Conservation (phyloP, 2,113 vertebrate species). For the Oryzias melastigma region DNA sequence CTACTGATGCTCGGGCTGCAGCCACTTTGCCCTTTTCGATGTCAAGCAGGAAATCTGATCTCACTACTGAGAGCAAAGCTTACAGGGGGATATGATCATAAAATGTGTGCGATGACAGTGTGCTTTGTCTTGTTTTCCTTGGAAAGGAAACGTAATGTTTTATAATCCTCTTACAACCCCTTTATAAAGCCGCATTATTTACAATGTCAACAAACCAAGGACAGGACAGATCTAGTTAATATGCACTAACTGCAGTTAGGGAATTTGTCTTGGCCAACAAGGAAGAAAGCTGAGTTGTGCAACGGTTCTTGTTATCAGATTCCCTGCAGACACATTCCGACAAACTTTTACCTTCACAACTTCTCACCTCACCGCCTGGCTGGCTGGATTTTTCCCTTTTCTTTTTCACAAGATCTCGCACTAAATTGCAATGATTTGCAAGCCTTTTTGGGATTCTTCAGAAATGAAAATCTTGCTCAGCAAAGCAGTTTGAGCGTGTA, state of each 20-base stretch:
- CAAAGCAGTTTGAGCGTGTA: no score
- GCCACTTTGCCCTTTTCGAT: neutral
- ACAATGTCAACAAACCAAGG: constrained; percentile 39
- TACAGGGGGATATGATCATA: constrained; percentile 16
- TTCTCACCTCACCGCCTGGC: neutral
- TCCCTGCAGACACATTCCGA: neutral
- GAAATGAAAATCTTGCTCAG: no score
- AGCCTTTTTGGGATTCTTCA: no score
- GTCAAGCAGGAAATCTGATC: constrained; percentile 28
- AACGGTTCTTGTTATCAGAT: constrained; percentile 20
- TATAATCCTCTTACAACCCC: constrained; percentile 1
- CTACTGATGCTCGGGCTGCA: constrained; percentile 1
- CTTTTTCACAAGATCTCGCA: no score
- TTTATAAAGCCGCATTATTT: constrained; percentile 14
- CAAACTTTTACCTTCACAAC: constrained; percentile 11
- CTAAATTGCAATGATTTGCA: neutral
- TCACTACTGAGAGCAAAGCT: constrained; percentile 19
- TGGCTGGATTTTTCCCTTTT: neutral
- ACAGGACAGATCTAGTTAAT: constrained; percentile 4
- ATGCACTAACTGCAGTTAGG: constrained; percentile 10
- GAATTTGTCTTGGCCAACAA: constrained; percentile 21
- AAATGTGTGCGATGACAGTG: constrained; percentile 16
- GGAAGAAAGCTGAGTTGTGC: constrained; percentile 26
- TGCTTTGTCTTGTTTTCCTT: constrained; percentile 33
- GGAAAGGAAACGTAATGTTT: constrained; percentile 21